Evolutionary conservation across 2,888 invertebrate species (phyloP).

Genomic region (Shargacucullia verbasci): DNA sequence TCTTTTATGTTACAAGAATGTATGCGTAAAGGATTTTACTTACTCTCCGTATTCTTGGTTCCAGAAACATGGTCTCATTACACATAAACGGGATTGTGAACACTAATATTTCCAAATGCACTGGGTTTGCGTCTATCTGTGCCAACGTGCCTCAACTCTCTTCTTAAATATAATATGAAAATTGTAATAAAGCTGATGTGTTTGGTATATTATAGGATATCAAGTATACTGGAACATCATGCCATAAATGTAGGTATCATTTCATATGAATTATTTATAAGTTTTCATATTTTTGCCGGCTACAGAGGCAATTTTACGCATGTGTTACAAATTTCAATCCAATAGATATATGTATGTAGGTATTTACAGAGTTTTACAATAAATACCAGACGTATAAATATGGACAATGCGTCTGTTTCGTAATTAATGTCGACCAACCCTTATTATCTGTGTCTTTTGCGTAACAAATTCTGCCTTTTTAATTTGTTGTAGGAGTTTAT

Average conservation of each 20-base stretch:
- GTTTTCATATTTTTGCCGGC: slow-evolving; percentile 29
- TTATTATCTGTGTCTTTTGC: slow-evolving; percentile 31
- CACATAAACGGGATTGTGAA: slow-evolving; percentile 16
- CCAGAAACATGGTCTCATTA: slow-evolving; percentile 20
- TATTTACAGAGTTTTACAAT: slow-evolving; percentile 20
- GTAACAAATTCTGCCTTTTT: slow-evolving; percentile 14
- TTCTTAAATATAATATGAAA: slow-evolving; percentile 50
- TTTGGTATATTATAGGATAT: slow-evolving; percentile 35
- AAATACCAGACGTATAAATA: slow-evolving; percentile 33
- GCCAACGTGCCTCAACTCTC: slow-evolving; percentile 26
- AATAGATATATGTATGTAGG: slow-evolving; percentile 20
- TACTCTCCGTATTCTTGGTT: slow-evolving; percentile 18
- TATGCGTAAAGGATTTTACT: background rate
- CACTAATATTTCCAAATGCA: slow-evolving; percentile 45
- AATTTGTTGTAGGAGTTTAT: slow-evolving; percentile 15
- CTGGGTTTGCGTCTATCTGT: slow-evolving; percentile 15
- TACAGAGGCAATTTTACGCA: slow-evolving; percentile 35
- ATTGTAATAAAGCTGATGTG: slow-evolving; percentile 44
- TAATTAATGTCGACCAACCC: slow-evolving; percentile 32
- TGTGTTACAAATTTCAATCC: slow-evolving; percentile 34
- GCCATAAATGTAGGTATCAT: slow-evolving; percentile 5
- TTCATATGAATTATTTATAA: slow-evolving; percentile 45
- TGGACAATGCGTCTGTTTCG: slow-evolving; percentile 20
- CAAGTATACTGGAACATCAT: background rate
- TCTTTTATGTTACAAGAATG: slow-evolving; percentile 10